These are phyloP conservation scores for Pinna nobilis DNA, from an alignment of 1,140 invertebrate genomes.

Conservation along the genomic window DNA sequence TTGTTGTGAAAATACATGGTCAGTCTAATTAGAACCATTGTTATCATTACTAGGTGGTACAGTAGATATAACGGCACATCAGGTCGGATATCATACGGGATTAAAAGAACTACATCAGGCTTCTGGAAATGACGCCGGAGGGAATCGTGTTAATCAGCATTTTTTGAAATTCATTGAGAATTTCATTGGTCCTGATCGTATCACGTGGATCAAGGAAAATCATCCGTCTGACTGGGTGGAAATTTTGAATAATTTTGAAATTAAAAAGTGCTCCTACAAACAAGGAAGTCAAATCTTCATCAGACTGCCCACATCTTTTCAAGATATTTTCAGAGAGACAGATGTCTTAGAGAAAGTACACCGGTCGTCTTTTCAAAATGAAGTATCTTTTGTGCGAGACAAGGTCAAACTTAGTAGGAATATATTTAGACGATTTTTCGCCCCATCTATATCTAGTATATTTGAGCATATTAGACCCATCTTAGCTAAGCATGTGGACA, in stretches of 20 bases:
- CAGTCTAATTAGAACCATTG: too few relatives aligned
- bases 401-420: slow-evolving; percentile 18
- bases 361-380: background rate
- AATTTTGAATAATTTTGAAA: slow-evolving; percentile 9
- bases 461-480: background rate
- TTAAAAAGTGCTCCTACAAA: slow-evolving; percentile 10
- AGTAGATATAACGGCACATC: slow-evolving; percentile 37
- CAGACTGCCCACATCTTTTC: background rate
- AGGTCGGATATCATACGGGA: background rate
- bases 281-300: background rate
- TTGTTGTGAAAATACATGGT: too few relatives aligned
- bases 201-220: background rate
- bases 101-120: slow-evolving; percentile 30
- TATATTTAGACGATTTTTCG: slow-evolving; percentile 24
- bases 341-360: too few relatives aligned
- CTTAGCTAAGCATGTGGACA: background rate
- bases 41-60: slow-evolving; percentile 43
- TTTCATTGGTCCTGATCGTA: slow-evolving; percentile 1
- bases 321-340: background rate
- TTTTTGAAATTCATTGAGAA: slow-evolving; percentile 11
- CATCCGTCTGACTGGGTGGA: slow-evolving; percentile 11
- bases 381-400: slow-evolving; percentile 2
- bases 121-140: slow-evolving; percentile 19
- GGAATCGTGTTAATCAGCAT: slow-evolving; percentile 18
- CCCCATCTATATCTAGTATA: slow-evolving; percentile 4